Conservation (phyloP, 2,797 vertebrate genomes). For the Anableps anableps region DNA sequence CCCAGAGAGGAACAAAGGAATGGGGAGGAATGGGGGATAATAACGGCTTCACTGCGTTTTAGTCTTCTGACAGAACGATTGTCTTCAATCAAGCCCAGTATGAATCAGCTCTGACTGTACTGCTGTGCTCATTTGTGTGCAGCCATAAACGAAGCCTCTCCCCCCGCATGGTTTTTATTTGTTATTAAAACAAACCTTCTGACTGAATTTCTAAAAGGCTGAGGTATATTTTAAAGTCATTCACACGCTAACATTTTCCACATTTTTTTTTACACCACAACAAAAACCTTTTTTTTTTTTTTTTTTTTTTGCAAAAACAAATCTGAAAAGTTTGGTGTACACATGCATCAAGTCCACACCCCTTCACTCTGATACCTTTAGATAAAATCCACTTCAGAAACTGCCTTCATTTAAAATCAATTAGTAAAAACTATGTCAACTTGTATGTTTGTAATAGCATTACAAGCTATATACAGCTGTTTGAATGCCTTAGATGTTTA, state of each 20-base stretch:
- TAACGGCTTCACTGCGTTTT: constrained; percentile 1
- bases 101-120: not conserved
- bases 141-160: not conserved
- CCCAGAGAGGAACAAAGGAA: constrained; percentile 8
- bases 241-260: not conserved
- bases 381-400: not conserved
- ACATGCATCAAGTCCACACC: not conserved
- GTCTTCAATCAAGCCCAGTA: not conserved
- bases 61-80: not conserved
- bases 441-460: not conserved
- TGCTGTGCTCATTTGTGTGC: not conserved
- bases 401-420: not conserved
- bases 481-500: not conserved
- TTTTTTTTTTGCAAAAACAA: not conserved
- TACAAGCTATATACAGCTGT: not conserved
- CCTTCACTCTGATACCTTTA: not conserved
- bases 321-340: not conserved
- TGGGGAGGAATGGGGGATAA: not conserved
- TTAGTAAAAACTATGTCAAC: not conserved
- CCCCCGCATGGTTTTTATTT: not conserved
- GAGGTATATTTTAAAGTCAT: not conserved
- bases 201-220: not conserved
- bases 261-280: not conserved
- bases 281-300: not conserved
- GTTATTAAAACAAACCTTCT: not conserved